A percentile compares a stretch with the other conserved stretches of the same genome.
Evolutionary conservation across 2,113 vertebrate species (phyloP).

Genomic region (Carassius auratus): DNA sequence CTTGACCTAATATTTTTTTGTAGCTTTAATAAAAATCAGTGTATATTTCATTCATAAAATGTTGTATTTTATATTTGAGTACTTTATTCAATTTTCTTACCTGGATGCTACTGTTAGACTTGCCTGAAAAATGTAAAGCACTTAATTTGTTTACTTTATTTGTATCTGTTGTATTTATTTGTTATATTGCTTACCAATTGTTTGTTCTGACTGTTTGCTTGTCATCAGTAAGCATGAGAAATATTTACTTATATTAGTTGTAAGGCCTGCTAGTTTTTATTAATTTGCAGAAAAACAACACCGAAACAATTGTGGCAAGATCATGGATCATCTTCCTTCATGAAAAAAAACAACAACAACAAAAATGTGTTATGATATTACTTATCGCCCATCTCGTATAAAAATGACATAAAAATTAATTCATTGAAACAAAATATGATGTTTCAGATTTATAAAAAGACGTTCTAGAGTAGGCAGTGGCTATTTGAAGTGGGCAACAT

Average conservation of each 20-base stretch:
- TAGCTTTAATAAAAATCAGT: neutral
- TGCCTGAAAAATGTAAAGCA: too few relatives aligned
- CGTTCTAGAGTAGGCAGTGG: neutral
- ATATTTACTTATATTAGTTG: too few relatives aligned
- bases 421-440: neutral
- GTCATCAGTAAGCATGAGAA: too few relatives aligned
- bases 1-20: neutral
- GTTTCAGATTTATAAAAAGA: neutral
- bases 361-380: neutral
- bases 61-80: neutral
- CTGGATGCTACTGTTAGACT: neutral
- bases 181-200: neutral
- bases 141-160: too few relatives aligned
- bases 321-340: neutral
- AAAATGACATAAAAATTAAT: too few relatives aligned
- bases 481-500: neutral
- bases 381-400: neutral
- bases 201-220: too few relatives aligned
- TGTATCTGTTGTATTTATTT: neutral
- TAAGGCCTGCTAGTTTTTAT: too few relatives aligned
- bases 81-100: neutral
- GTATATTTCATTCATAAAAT: neutral
- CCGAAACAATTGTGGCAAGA: too few relatives aligned
- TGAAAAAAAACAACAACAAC: neutral
- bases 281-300: too few relatives aligned